phyloP scores from a whole-genome alignment of 2,113 vertebrate species.

The Ploceus nigricollis region DNA sequence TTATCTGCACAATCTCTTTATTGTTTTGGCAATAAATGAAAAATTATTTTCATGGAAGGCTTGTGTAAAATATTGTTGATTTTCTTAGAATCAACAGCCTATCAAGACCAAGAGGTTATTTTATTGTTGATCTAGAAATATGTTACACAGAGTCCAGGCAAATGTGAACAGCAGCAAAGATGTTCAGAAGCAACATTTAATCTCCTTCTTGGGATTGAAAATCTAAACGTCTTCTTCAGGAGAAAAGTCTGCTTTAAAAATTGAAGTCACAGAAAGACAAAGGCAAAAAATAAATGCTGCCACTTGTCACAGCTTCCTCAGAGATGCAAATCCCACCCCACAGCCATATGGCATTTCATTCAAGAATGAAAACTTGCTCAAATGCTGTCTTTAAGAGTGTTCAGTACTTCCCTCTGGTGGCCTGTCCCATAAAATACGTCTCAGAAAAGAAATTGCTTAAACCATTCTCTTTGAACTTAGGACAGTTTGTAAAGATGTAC shows the following conservation, averaged over 20 bases:
- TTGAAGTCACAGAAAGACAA: not conserved
- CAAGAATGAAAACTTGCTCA: slow-evolving; percentile 19
- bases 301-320: not conserved
- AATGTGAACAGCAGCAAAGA: not conserved
- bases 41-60: not conserved
- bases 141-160: not conserved
- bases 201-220: not conserved
- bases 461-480: not conserved
- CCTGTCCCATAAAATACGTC: not conserved
- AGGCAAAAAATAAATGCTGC: not conserved
- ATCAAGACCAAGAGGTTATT: not conserved
- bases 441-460: not conserved
- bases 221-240: not conserved
- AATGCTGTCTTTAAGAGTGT: not conserved
- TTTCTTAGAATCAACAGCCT: not conserved
- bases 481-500: not conserved
- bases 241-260: not conserved
- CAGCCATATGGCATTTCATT: not conserved
- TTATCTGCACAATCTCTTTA: not conserved
- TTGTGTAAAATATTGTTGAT: not conserved
- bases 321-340: not conserved
- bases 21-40: not conserved
- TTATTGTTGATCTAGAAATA: not conserved
- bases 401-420: slow-evolving; percentile 14
- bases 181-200: not conserved